Base-by-base conservation (phyloP, 2,113 vertebrate species). In the Hemichromis elongatus region DNA sequence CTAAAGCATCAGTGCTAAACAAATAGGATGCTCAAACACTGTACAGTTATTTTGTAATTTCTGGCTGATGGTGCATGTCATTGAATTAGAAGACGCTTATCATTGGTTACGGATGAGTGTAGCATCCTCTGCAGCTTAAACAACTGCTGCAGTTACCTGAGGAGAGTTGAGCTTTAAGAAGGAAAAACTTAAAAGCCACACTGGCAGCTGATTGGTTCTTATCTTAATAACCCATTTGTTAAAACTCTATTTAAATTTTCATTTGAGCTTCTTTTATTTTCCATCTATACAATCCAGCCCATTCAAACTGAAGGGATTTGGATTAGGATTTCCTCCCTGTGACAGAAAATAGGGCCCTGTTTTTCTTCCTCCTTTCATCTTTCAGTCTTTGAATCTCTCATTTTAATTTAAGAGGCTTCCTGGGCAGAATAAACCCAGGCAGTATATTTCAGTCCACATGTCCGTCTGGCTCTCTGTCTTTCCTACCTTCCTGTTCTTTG, bases 301-400 rank as follows among this genome's bases (percentile, higher is more conserved):
- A 85, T 81, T 87, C 12, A 88, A 40, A 55, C 52, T 9, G 57
- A 77, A 82, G n/a, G 47, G 85, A 73, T 92, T 70, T 55, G 73
- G 78, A 87, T 89, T 55, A 45, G 77, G 55, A 84, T 82, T 33
- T 21, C 5, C 47, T 57, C 21, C 8, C 33, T 79, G 37, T 19
- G 42, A 54, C 13, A 57, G 42, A 35, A 24, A 28, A 40, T 14
- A 75, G 54, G 53, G 30, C 28, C 30, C 28, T 35, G 0, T 56
- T 73, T 79, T 12, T 35, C 33, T 59, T 68, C 12, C 16, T 75
- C 37, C n/a, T 16, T 13, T 78, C 37, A 63, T 50, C 11, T 2
- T 21, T 63, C 33, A 54, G 35, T 63, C 59, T 70, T n/a, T 59
- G 26, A 47, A 82, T 68, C 12, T 84, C 2, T 33, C 5, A 50